These are phyloP conservation scores for Oryzias dopingdopingensis DNA, from an alignment of 2,797 vertebrate species.

Conservation along the genomic window DNA sequence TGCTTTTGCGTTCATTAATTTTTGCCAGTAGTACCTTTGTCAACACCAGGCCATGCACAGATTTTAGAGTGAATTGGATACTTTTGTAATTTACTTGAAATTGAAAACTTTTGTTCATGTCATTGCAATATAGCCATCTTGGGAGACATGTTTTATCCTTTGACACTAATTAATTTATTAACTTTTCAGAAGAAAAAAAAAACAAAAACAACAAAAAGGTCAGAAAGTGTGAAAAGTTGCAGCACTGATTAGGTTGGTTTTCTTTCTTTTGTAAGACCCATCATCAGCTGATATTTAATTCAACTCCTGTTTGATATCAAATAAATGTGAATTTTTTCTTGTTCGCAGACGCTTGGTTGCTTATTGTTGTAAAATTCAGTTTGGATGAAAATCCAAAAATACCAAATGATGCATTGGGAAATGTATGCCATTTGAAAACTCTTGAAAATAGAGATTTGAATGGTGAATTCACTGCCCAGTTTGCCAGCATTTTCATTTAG, in stretches of 20 bases:
- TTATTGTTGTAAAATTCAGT: slow-evolving; percentile 27
- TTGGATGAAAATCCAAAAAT: background rate
- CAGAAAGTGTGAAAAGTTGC: slow-evolving; percentile 69
- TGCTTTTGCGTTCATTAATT: slow-evolving; percentile 86
- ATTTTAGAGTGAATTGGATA: slow-evolving; percentile 81
- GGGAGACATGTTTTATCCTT: slow-evolving; percentile 67
- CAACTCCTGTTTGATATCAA: slow-evolving; percentile 99
- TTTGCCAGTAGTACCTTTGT: slow-evolving; percentile 85
- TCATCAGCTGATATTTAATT: slow-evolving; percentile 98
- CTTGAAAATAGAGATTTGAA: background rate
- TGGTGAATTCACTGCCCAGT: background rate
- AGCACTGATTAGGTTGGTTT: slow-evolving; percentile 84
- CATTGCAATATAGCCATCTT: slow-evolving; percentile 55
- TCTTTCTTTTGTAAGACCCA: slow-evolving; percentile 92
- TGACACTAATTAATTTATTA: slow-evolving; percentile 83
- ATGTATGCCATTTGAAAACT: background rate
- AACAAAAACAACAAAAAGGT: slow-evolving; percentile 56
- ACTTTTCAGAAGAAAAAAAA: slow-evolving; percentile 56
- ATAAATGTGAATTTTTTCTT: slow-evolving; percentile 99
- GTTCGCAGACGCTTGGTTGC: slow-evolving; percentile 79
- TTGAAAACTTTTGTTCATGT: slow-evolving; percentile 57
- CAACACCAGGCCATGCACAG: slow-evolving; percentile 88
- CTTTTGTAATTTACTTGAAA: slow-evolving; percentile 83
- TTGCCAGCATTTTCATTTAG: slow-evolving; percentile 16
- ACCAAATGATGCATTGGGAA: background rate